Evolutionary conservation across 2,888 invertebrate species (phyloP), one percentile per base, ranked within the genome.

Genomic region (Brachylomia viminalis): DNA sequence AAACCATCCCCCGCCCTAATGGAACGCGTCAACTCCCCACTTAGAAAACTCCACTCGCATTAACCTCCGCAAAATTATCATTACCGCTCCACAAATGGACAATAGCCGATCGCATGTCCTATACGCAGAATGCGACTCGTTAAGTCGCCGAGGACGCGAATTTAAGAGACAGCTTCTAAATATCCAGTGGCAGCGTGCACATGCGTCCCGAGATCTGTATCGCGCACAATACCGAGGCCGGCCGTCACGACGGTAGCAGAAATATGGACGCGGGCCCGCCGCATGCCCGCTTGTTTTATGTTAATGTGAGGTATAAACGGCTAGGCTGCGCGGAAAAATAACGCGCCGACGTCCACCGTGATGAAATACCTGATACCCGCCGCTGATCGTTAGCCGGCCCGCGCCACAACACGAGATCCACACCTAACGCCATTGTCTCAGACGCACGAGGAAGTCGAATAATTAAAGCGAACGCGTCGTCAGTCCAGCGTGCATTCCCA

Each of bases 101-200:
- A 94, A 95, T 93, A 92, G 93, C 92, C 92, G 92, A 92, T 94
- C 92, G 93, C 94, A 94, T 92, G 94, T 94, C 93, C 90, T 86
- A 89, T 92, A 95, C 95, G 95, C 95, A 94, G 93, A 93, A 92
- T 92, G 93, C 93, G 92, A 94, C 94, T 95, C 95, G 95, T 96
- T 96, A 96, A 94, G 93, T 94, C 94, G 92, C 81, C 77, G 84
- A 80, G 80, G 89, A 92, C 92, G 91, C 93, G 94, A 92, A 95
- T 95, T 95, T 95, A 95, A 95, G 94, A 92, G 95, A 95, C 95
- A 93, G 94, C 94, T 95, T 95, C 96, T 96, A 96, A 96, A 95
- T 95, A 95, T 94, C 95, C 94, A 93, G 93, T 91, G 93, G 93
- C 94, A 92, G 93, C 89, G 91, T 90, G 93, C 92, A 92, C 93